Base-by-base conservation (phyloP, 2,797 vertebrate species). In the Helostoma temminkii region DNA sequence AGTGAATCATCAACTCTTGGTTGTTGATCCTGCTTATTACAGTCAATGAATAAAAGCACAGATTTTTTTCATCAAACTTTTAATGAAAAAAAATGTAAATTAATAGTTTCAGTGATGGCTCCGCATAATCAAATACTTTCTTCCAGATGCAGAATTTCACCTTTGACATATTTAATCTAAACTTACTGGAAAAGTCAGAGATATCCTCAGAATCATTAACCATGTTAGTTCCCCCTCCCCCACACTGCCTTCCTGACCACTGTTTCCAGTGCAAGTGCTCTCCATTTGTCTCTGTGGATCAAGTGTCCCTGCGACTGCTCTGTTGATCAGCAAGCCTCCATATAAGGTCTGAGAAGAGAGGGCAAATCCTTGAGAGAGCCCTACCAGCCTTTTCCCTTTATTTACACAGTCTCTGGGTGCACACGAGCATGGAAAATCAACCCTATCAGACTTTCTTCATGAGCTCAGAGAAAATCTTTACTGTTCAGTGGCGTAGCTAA, bases 241-340 rank as follows among this genome's bases (percentile, higher is more conserved):
- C 76, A 41, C 36, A n/a, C 53, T 15, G 45, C 45, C 55, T 81
- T 43, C 37, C 32, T 66, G 67, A 78, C 80, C 88, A 78, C 76
- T 84, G 84, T 91, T 90, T 89, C 86, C 80, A 91, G 74, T 79
- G 78, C 83, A 82, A 83, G 82, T 90, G 87, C 88, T 88, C 88
- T 88, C 83, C 86, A 90, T 94, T 93, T 94, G 91, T 92, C 87
- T 90, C 81, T 36, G 65, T 81, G 83, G 88, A 91, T 93, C 90
- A 92, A 83, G 90, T 91, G 86, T 93, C 90, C 77, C 57, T 41
- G 76, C 19, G 68, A 79, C 78, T 75, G 82, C 83, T 88, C 78
- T 76, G 88, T 82, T 89, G 86, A 90, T 87, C 84, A 74, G 77
- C 48, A 12, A 68, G 84, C 87, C 87, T 92, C 94, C 93, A 91